Percentiles rank a stretch among this genome's conserved stretches.
Conservation (phyloP, 2,888 invertebrate species). For the Abrostola tripartita region DNA sequence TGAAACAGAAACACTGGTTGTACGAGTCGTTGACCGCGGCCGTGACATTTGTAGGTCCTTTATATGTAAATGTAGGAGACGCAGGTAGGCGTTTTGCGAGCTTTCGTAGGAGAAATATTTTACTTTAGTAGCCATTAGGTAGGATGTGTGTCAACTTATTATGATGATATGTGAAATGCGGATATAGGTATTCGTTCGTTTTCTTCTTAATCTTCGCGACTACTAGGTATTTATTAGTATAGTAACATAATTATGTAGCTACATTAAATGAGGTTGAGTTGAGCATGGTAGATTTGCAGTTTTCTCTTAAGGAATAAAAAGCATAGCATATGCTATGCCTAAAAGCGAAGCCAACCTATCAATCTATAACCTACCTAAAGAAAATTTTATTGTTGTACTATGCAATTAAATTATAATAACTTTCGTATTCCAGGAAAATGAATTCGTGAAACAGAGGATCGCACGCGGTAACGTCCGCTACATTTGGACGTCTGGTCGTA, state of each 20-base stretch:
- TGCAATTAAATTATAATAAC: constrained; percentile 8
- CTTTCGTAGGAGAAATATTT: constrained; percentile 28
- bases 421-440: constrained; percentile 90
- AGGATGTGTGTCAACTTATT: neutral
- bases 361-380: no score
- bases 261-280: no score
- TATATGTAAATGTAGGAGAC: constrained; percentile 46
- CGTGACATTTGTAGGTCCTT: constrained; percentile 63
- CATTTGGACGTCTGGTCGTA: constrained; percentile 97
- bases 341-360: no score
- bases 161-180: neutral
- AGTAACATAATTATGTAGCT: no score
- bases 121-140: no score
- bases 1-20: neutral
- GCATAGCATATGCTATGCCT: no score
- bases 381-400: no score
- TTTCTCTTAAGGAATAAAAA: no score
- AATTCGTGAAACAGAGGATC: constrained; percentile 95
- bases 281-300: no score
- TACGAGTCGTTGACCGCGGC: constrained; percentile 61
- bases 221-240: no score
- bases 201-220: neutral
- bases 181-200: neutral
- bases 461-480: constrained; percentile 93
- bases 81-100: constrained; percentile 31